phyloP scores from a whole-genome alignment of 2,113 vertebrate species.

The Odontesthes bonariensis region DNA sequence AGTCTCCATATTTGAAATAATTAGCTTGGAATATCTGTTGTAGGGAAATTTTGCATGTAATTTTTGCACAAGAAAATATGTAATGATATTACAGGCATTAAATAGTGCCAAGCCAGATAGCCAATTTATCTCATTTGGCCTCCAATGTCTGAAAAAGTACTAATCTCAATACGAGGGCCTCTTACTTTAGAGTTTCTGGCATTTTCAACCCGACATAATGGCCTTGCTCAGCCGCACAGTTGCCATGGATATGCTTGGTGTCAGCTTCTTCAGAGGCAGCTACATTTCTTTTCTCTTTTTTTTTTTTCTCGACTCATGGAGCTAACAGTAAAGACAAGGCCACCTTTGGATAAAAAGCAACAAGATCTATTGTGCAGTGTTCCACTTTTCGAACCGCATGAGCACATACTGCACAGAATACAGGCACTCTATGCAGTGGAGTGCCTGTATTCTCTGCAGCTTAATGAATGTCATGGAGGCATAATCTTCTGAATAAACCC shows the following conservation, averaged over 20 bases:
- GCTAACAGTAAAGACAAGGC: background rate
- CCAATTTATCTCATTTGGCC: background rate
- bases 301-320: background rate
- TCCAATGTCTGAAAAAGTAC: background rate
- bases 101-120: background rate
- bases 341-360: background rate
- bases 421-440: background rate
- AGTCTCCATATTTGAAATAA: background rate
- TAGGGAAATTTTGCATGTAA: background rate
- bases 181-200: background rate
- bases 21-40: background rate
- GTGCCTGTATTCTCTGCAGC: background rate
- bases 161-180: background rate
- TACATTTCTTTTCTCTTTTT: background rate
- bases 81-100: background rate
- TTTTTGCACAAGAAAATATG: too few relatives aligned
- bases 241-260: background rate
- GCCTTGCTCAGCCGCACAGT: background rate
- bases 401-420: background rate
- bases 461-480: background rate
- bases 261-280: background rate
- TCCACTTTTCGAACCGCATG: background rate
- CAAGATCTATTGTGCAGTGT: conserved; percentile 17
- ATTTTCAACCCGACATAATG: background rate
- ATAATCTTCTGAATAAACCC: conserved; percentile 25